A percentile compares a stretch with the other conserved stretches of the same genome.
Conservation (phyloP, 2,797 vertebrate species). For the Pseudomugil gertrudae region DNA sequence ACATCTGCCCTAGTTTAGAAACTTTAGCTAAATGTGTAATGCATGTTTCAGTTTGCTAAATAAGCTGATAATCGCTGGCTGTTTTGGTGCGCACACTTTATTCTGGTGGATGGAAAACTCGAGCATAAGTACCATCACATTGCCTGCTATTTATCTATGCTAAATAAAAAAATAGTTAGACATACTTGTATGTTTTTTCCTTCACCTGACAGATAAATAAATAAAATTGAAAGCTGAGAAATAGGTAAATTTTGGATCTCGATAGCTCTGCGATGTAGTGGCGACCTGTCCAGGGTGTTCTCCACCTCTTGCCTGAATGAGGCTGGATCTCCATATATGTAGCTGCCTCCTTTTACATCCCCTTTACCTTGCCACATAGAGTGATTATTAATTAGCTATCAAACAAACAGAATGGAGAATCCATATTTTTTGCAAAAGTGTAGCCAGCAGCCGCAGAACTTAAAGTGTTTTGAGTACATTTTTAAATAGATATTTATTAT, state of each 20-base stretch:
- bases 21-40: neutral
- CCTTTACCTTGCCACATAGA: conserved; percentile 19
- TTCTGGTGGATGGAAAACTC: conserved; percentile 15
- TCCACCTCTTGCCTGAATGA: too few species aligned
- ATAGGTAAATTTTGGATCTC: neutral
- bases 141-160: conserved; percentile 4
- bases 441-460: conserved; percentile 20
- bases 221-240: neutral
- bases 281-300: too few species aligned
- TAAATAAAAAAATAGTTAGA: too few species aligned
- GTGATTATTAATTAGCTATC: conserved; percentile 30
- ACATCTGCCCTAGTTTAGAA: neutral
- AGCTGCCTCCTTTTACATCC: neutral
- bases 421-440: conserved; percentile 34
- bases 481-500: conserved; percentile 41
- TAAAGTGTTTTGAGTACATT: conserved; percentile 32
- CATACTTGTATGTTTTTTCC: conserved; percentile 1
- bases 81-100: conserved; percentile 6
- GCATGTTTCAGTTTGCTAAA: neutral
- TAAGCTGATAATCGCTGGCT: conserved; percentile 4
- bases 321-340: too few species aligned
- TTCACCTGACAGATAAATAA: conserved; percentile 7
- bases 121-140: neutral
- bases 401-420: conserved; percentile 30
- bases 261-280: too few species aligned